phyloP scores from a whole-genome alignment of 1,140 invertebrate genomes.

The Thalassaphorura encarpata region DNA sequence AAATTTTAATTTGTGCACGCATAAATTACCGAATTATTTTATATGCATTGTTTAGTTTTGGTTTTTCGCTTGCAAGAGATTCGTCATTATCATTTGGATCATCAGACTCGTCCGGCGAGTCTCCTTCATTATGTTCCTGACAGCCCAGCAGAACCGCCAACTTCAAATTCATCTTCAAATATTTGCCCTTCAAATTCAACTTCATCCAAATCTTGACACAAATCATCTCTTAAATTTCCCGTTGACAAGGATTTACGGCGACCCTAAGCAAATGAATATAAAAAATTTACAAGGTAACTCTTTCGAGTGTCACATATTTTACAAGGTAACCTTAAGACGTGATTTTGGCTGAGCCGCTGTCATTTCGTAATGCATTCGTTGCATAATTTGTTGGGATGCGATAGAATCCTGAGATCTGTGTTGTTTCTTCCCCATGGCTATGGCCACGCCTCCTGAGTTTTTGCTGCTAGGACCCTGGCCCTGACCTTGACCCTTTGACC shows the following conservation, averaged over 20 bases:
- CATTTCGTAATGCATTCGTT: neutral
- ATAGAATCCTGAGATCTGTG: constrained; percentile 26
- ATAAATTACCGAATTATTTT: constrained; percentile 17
- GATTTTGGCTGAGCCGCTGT: no score
- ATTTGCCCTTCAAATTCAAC: constrained; percentile 18
- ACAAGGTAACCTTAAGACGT: no score
- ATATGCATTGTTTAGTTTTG: constrained; percentile 1
- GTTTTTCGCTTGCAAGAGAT: constrained; percentile 19
- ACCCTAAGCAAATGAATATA: constrained; percentile 3
- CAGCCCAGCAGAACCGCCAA: constrained; percentile 19
- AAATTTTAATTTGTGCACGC: neutral
- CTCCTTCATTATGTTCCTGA: neutral
- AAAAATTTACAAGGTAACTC: constrained; percentile 1
- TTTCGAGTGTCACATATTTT: neutral
- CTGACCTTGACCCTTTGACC: neutral
- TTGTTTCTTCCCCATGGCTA: constrained; percentile 33
- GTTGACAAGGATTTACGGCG: constrained; percentile 32
- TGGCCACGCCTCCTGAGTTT: neutral
- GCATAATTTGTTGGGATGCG: constrained; percentile 4
- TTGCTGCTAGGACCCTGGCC: neutral
- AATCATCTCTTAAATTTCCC: constrained; percentile 31
- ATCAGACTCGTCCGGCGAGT: constrained; percentile 18
- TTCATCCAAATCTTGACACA: constrained; percentile 14
- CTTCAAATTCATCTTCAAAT: constrained; percentile 23
- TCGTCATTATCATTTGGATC: constrained; percentile 16